Evolutionary conservation across 2,113 vertebrate genomes (phyloP), one percentile per base, ranked within the genome.

Genomic region (Chamaea fasciata): DNA sequence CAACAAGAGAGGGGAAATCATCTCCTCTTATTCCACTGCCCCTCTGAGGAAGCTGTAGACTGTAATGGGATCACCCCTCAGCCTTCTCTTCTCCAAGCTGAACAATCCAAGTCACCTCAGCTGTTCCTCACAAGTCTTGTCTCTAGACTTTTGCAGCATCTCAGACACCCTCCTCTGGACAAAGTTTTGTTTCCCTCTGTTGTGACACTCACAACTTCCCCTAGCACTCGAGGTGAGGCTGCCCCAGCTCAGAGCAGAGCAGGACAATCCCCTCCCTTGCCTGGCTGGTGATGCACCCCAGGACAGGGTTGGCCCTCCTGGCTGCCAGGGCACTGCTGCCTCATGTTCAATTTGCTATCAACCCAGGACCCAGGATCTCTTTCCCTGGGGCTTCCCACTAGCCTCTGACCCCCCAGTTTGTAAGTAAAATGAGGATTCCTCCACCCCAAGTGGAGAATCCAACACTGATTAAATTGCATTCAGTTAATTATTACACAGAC

Each of bases 241-340:
- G 2, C 33, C 26, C 37, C 68, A 44, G 15, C 0, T 2, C 60
- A 65, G 28, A 67, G 18, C 19, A 67, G 27, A 57, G 37, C 4
- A 1, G 28, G 23, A 52, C 52, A 81, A 67, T 74, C 37, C 13
- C 15, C 31, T 80, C 37, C 27, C 37, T 44, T 13, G 10, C 23
- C 52, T 0, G 0, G 17, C 35, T 44, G 46, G 12, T 0, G 1
- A n/a, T 52, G 44, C 6, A 0, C 33, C 33, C 27, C 44, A 33
- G 52, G 68, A n/a, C 37, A 67, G 3, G 12, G 2, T 0, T 59
- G 33, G 6, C 5, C 7, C 22, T 50, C 37, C 52, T 52, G 52
- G 44, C 68, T 74, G 24, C 22, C 76, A 59, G 52, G 44, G 15
- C 44, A 37, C 44, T 57, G 42, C 42, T 74, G 52, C 0, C 33